These are phyloP conservation scores for Kryptopterus vitreolus DNA, from an alignment of 2,797 vertebrate species.

Conservation along the genomic window DNA sequence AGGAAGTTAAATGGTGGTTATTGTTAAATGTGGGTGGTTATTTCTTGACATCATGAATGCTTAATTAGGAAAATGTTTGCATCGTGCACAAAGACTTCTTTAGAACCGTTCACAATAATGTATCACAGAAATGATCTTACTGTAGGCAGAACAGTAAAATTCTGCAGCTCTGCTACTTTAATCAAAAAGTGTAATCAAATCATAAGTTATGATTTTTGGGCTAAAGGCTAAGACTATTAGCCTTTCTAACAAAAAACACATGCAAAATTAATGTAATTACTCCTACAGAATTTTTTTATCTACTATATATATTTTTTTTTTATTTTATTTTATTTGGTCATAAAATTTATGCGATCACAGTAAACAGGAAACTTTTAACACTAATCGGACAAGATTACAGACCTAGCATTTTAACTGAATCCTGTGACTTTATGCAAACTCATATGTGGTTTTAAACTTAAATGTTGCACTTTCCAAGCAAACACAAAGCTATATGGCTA, in stretches of 20 bases:
- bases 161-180: too few species aligned
- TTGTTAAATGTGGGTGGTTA: too few species aligned
- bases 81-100: neutral
- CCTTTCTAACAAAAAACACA: too few species aligned
- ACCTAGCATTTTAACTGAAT: neutral
- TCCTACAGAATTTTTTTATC: too few species aligned
- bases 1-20: too few species aligned
- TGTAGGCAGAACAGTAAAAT: neutral
- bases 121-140: neutral
- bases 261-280: too few species aligned
- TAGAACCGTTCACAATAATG: neutral
- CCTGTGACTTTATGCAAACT: neutral
- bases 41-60: too few species aligned
- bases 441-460: constrained; percentile 5
- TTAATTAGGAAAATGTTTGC: neutral
- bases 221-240: neutral
- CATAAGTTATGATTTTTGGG: neutral
- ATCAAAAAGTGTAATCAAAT: too few species aligned
- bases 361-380: constrained; percentile 4
- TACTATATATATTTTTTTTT: too few species aligned
- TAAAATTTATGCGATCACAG: constrained; percentile 7
- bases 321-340: too few species aligned
- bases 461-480: neutral
- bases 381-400: constrained; percentile 20
- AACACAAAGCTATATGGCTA: constrained; percentile 2